Percentiles rank a stretch among this genome's conserved stretches.
Evolutionary conservation across 2,113 vertebrate genomes (phyloP).

Genomic region (Lophura nycthemera): DNA sequence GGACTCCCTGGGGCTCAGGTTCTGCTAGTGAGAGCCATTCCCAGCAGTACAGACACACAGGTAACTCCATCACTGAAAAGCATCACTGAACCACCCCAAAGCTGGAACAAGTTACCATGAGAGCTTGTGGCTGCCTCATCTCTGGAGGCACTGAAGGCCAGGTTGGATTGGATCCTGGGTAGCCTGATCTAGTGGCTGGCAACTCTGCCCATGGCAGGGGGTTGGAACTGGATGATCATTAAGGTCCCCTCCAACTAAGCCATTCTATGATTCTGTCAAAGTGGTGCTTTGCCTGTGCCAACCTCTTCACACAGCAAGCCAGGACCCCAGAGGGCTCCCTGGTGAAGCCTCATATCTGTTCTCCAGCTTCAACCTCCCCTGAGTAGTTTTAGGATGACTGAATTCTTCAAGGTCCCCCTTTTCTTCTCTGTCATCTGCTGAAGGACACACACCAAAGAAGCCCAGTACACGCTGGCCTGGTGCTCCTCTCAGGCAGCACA

Average conservation of each 20-base stretch:
- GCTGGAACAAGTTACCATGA: too few relatives aligned
- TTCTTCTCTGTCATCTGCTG: neutral
- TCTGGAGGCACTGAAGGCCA: too few relatives aligned
- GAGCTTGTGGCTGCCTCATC: too few relatives aligned
- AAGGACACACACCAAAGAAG: accelerated
- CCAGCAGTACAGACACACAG: accelerated
- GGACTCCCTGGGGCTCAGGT: neutral
- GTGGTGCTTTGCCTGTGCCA: neutral
- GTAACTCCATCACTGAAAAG: neutral
- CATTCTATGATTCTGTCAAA: too few relatives aligned
- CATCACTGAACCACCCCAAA: neutral
- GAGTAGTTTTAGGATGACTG: neutral
- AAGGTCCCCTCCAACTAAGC: too few relatives aligned
- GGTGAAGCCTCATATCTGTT: accelerated
- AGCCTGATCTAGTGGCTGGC: too few relatives aligned
- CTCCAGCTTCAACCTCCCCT: neutral
- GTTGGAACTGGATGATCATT: too few relatives aligned
- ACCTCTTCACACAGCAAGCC: neutral
- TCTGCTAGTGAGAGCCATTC: neutral
- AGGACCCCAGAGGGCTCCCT: neutral
- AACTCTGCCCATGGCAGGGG: too few relatives aligned
- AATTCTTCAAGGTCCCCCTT: neutral
- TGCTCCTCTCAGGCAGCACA: neutral
- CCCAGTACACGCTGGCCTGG: accelerated
- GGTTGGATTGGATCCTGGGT: too few relatives aligned